Conservation (phyloP, 2,113 vertebrate genomes). For the Scomber scombrus region DNA sequence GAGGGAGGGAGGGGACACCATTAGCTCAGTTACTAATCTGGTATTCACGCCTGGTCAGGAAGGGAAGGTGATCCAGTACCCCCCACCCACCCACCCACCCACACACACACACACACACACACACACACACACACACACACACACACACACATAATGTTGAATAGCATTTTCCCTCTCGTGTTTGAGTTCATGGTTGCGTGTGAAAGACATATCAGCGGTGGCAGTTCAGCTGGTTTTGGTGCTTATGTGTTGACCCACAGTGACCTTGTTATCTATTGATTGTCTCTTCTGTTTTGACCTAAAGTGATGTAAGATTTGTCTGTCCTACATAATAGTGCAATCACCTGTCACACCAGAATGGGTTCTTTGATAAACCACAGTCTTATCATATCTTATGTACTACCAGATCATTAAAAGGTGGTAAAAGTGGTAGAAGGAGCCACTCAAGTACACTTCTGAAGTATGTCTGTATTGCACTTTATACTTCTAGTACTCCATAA, state of each 20-base stretch:
- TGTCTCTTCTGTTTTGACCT: conserved; percentile 44
- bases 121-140: neutral
- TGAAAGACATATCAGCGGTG: conserved; percentile 43
- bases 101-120: neutral
- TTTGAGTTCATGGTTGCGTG: conserved; percentile 63
- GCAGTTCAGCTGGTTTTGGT: conserved; percentile 47
- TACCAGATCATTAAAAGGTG: neutral
- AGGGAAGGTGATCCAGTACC: conserved; percentile 75
- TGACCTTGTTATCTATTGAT: conserved; percentile 56
- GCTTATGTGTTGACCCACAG: conserved; percentile 36
- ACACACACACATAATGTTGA: conserved; percentile 10
- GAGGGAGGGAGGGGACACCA: conserved; percentile 48
- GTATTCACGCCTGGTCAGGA: conserved; percentile 69
- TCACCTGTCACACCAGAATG: conserved; percentile 19
- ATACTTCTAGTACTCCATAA: too few relatives aligned
- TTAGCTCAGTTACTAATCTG: conserved; percentile 83
- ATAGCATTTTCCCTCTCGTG: neutral
- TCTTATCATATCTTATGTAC: conserved; percentile 2
- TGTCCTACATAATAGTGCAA: neutral
- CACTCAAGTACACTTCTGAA: too few relatives aligned
- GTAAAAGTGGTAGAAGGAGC: too few relatives aligned
- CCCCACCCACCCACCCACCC: neutral
- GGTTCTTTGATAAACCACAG: neutral
- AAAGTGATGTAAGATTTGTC: neutral
- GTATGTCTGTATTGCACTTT: too few relatives aligned